Evolutionary conservation across 2,113 vertebrate species (phyloP), one percentile per base, ranked within the genome.

Genomic region (Odobenus rosmarus): DNA sequence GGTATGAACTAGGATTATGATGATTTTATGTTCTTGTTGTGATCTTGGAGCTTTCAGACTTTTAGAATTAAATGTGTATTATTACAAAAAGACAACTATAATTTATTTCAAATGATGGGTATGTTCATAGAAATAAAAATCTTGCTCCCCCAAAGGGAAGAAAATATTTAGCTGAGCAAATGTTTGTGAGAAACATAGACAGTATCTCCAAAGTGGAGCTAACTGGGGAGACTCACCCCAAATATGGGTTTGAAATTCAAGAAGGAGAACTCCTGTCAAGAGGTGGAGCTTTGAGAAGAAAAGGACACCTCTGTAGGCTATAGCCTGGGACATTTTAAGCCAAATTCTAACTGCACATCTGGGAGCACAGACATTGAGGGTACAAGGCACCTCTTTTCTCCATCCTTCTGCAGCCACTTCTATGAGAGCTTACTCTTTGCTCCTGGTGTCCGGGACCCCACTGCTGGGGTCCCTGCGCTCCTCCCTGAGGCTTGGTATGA

Each of bases 51-150:
- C 19, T 96, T 83, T 94, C 59, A 31, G 0, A 72, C 13, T 77
- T 96, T 95, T 72, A 88, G 69, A 88, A 81, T 77, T 55, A 92
- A 87, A 28, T 4, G 81, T 49, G 19, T 23, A 92, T n/a, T 89
- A 72, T 62, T 88, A 86, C 1, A 33, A 76, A 57, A 72, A 59
- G 13, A 88, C 18, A 64, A 57, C 14, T n/a, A 57, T 5, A 26
- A 7, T n/a, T 96, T 91, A 81, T 85, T 77, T 91, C 77, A 93
- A 57, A 74, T 55, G 39, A 53, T 89, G 51, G 5, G 26, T 85
- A 42, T 67, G 33, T 69, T 92, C 57, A 76, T 53, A 91, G 51
- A 89, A 86, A 93, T 71, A 77, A 71, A 77, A 80, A 62, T 57
- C 5, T 77, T 86, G 28, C 26, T 67, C 72, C 7, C 7, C 69